Conservation (phyloP, 2,797 vertebrate genomes). For the Cossypha caffra region DNA sequence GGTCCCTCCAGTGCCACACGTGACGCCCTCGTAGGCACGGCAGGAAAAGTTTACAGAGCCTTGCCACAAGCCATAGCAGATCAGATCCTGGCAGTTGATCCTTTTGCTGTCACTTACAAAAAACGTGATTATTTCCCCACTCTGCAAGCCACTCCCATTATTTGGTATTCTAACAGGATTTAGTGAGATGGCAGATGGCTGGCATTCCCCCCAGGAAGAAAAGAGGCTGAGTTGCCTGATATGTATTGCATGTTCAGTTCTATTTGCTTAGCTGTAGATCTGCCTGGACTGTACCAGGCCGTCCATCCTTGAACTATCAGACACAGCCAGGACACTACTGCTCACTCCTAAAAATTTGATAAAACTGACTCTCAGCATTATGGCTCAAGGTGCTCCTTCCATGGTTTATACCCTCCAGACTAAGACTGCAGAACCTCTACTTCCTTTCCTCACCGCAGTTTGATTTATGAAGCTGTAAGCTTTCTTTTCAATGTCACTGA, state of each 20-base stretch:
- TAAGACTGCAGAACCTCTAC: background rate
- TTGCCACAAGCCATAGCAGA: background rate
- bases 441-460: background rate
- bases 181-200: background rate
- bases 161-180: background rate
- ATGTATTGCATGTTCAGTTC: background rate
- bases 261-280: constrained; percentile 28
- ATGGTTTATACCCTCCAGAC: background rate
- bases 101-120: background rate
- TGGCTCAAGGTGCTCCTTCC: background rate
- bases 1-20: background rate
- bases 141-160: background rate
- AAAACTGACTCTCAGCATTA: background rate
- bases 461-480: background rate
- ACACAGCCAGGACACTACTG: background rate
- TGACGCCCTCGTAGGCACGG: fast-evolving
- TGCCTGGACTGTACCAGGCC: background rate
- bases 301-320: background rate
- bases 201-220: background rate
- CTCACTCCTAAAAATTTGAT: background rate
- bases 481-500: background rate
- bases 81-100: background rate
- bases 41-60: background rate
- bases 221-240: background rate
- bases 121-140: fast-evolving